A percentile compares a stretch with the other conserved stretches of the same genome.
These are phyloP conservation scores for Halesus radiatus DNA, from an alignment of 1,140 invertebrate genomes.

Conservation along the genomic window DNA sequence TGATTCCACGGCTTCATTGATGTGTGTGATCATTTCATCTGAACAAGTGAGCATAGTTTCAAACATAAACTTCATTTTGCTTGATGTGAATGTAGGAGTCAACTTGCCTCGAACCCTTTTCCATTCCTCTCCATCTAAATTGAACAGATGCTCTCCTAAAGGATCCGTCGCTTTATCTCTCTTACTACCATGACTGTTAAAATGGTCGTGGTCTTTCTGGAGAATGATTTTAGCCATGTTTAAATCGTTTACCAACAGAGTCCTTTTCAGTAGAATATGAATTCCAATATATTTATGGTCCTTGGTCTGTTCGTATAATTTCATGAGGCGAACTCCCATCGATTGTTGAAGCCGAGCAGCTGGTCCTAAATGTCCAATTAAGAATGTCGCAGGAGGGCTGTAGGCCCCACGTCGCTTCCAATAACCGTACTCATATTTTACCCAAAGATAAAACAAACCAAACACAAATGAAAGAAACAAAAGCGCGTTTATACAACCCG, in stretches of 20 bases:
- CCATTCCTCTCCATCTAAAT: conserved; percentile 63
- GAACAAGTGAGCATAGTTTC: conserved; percentile 61
- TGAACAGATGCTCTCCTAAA: conserved; percentile 65
- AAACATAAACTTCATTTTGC: conserved; percentile 62
- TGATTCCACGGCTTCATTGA: conserved; percentile 61
- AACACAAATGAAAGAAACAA: conserved; percentile 13
- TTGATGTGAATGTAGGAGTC: conserved; percentile 61
- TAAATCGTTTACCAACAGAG: conserved; percentile 70
- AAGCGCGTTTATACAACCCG: too few species aligned
- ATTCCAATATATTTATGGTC: conserved; percentile 31
- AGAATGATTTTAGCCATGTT: conserved; percentile 75
- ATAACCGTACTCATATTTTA: conserved; percentile 60
- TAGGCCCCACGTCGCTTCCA: conserved; percentile 64
- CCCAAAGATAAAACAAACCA: conserved; percentile 47
- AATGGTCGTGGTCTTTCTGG: conserved; percentile 72
- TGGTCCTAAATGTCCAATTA: conserved; percentile 67
- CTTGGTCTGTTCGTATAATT: conserved; percentile 41
- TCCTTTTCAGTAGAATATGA: conserved; percentile 65
- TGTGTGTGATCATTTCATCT: conserved; percentile 60
- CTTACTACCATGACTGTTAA: conserved; percentile 66
- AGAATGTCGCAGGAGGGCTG: conserved; percentile 63
- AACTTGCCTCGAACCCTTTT: conserved; percentile 59
- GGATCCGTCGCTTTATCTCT: conserved; percentile 68
- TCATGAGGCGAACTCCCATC: conserved; percentile 42
- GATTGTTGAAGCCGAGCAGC: conserved; percentile 50